These are phyloP conservation scores for Sogatella furcifera DNA, from an alignment of 1,140 invertebrate genomes.

Conservation along the genomic window DNA sequence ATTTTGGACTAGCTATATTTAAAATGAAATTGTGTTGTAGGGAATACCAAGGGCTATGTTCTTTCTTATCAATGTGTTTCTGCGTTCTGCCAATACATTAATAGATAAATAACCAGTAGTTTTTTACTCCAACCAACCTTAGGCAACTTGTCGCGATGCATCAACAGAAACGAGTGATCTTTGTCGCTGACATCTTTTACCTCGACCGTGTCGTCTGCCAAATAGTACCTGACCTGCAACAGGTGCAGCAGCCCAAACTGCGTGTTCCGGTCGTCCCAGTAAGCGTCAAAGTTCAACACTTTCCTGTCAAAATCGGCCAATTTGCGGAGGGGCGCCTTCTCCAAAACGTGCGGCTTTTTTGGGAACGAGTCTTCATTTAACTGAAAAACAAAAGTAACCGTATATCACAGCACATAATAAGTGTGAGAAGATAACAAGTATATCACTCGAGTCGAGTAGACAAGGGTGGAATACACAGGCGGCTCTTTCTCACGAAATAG, in stretches of 20 bases:
- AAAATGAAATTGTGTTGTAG: too few species aligned
- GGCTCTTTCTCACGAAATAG: too few species aligned
- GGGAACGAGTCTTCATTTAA: not conserved
- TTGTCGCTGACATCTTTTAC: constrained; percentile 54
- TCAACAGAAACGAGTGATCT: constrained; percentile 30
- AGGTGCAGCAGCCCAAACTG: constrained; percentile 62
- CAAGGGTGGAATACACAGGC: too few species aligned
- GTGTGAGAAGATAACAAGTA: too few species aligned
- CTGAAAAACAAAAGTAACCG: too few species aligned
- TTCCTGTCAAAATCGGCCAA: constrained; percentile 67
- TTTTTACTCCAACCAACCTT: constrained; percentile 40
- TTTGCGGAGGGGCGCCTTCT: constrained; percentile 29
- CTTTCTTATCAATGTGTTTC: too few species aligned
- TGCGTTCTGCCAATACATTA: too few species aligned
- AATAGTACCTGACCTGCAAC: constrained; percentile 68
- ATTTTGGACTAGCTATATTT: too few species aligned
- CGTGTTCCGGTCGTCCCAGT: constrained; percentile 76
- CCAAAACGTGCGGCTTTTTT: not conserved
- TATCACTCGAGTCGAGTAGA: too few species aligned
- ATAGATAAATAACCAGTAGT: too few species aligned
- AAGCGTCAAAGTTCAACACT: constrained; percentile 72
- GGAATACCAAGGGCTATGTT: too few species aligned
- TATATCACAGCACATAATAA: too few species aligned
- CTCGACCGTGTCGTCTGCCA: constrained; percentile 82
- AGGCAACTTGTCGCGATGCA: constrained; percentile 66